Evolutionary conservation across 2,888 invertebrate species (phyloP), one percentile per base, ranked within the genome.

Genomic region (Oscheius sp.): DNA sequence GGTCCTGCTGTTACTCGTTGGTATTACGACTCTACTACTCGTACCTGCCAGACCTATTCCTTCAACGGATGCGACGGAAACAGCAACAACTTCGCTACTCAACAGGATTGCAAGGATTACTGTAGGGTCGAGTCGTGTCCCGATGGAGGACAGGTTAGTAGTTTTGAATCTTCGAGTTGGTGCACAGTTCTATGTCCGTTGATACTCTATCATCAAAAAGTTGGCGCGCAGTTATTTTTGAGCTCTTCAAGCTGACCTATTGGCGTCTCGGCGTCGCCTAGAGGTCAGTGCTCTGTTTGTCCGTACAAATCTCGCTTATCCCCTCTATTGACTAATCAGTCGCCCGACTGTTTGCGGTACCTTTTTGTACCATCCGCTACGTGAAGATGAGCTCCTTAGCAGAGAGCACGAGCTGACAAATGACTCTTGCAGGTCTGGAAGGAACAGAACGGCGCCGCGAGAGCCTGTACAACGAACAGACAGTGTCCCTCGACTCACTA

Each of bases 21-120:
- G 89, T 88, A 85, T 73, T 86, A 84, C 76, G 87, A 86, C 74
- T 76, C 79, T 5, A 84, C 85, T 21, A 83, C 77, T 10, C 60
- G 84, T 33, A 84, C 82, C 21, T 78, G 81, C 58, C 78, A 79
- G 74, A 87, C 89, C 1, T 88, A 84, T 77, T 85, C 85, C 1
- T 89, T 88, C 84, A 87, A 87, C 66, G 89, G 89, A 7, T 89
- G 89, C 73, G 89, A 89, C 66, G 89, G 89, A 71, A 89, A 89
- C 79, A 83, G 84, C 60, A 89, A 89, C 78, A 89, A 89, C 78
- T 85, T 86, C 66, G 85, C 85, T 62, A 85, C 84, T 0, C 83
- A 85, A 74, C 83, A 83, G 78, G 89, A 89, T 74, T 89, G 89
- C 76, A 86, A 88, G 68, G 88, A 89, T 59, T 89, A 89, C 77